Percentiles rank a stretch among this genome's conserved stretches.
phyloP scores from a whole-genome alignment of 2,888 invertebrate species.

The Sarcophaga caerulescens region DNA sequence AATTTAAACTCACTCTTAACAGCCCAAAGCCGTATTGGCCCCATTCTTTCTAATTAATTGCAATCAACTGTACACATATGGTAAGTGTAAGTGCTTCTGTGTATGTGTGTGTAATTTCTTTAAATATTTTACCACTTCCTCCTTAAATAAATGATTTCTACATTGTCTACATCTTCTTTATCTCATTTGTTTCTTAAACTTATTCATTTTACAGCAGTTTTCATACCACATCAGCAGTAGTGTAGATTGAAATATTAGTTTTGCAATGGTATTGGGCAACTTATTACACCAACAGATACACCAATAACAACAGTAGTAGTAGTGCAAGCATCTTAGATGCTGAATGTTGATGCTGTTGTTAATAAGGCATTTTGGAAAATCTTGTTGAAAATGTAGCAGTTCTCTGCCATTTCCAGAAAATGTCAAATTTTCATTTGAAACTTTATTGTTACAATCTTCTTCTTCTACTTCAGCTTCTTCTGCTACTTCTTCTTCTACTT shows the following conservation, averaged over 20 bases:
- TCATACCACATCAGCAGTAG: background rate
- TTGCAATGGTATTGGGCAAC: background rate
- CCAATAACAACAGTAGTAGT: background rate
- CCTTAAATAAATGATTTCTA: constrained; percentile 24
- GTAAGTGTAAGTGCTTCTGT: background rate
- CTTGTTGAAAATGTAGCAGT: constrained; percentile 76
- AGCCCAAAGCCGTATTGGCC: too few relatives aligned
- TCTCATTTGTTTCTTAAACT: constrained; percentile 40
- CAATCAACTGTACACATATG: background rate
- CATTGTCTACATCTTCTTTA: constrained; percentile 27
- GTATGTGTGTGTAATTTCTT: background rate
- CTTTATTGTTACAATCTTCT: constrained; percentile 64
- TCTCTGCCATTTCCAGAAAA: constrained; percentile 63
- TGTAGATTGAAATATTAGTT: constrained; percentile 33
- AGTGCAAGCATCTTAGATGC: constrained; percentile 6
- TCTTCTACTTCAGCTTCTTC: background rate
- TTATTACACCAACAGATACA: background rate
- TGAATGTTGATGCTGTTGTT: constrained; percentile 66
- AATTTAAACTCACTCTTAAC: too few relatives aligned
- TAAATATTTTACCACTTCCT: constrained; percentile 51
- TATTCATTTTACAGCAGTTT: background rate
- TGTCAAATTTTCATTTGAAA: constrained; percentile 65
- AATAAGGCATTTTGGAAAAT: constrained; percentile 74
- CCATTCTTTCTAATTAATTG: background rate
- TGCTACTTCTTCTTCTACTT: too few relatives aligned